Evolutionary conservation across 2,888 invertebrate species (phyloP), one percentile per base, ranked within the genome.

Genomic region (Acleris holmiana): DNA sequence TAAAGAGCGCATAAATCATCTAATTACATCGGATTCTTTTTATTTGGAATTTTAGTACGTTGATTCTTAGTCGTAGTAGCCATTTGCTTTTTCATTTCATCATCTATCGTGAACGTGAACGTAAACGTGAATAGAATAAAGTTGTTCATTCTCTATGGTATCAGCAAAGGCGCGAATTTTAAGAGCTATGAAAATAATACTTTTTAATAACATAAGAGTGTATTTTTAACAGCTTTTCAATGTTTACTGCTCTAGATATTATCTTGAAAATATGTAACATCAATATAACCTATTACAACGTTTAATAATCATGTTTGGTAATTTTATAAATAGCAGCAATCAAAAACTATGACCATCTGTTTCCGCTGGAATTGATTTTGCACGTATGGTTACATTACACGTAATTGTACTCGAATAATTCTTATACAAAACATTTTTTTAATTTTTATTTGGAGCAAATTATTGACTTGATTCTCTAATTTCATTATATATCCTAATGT

Each of bases 1-100:
- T 93, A 88, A 92, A 93, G 88, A 91, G 92, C 86, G 93, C 93
- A 93, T 94, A 82, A 87, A 89, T 93, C 93, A 93, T 94, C 85
- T 82, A 89, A 93, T 93, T 91, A 93, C 88, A 92, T 93, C 87
- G 93, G 93, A 93, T 93, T 92, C 76, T 80, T 75, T 86, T 87
- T 83, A 79, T 80, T 83, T 78, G 84, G 82, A 84, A 83, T 84
- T 76, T 76, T 78, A 82, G 84, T 84, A 88, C 84, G 91, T 86
- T 89, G 88, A 84, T 86, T 87, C 86, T 79, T 84, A 77, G 87
- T 89, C 86, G 79, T 84, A 77, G 87, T 89, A 83, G 93, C 93
- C 93, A 93, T 93, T 93, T 93, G 93, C 93, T 92, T 93, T 91
- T 88, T 82, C 82, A 84, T 86, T 87, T 83, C 82, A 86, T 85